Percentiles rank a stretch among this genome's conserved stretches.
Conservation (phyloP, 2,888 invertebrate genomes). For the Cataglyphis livida region DNA sequence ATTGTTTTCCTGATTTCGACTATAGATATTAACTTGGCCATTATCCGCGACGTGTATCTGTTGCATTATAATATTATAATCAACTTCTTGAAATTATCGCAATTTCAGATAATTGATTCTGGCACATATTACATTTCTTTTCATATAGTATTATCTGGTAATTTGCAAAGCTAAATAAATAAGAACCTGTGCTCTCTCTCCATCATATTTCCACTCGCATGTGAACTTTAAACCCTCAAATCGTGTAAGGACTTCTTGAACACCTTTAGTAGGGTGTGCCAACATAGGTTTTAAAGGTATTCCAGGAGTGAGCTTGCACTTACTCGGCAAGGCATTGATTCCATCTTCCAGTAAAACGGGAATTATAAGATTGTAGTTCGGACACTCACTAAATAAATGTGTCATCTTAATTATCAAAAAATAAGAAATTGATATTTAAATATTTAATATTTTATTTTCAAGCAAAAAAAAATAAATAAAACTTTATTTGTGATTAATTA, state of each 20-base stretch:
- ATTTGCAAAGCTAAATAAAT: not conserved
- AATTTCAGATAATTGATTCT: not conserved
- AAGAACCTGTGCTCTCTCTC: conserved; percentile 96
- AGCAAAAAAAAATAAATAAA: not conserved
- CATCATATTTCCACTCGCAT: conserved; percentile 99
- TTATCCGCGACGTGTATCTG: conserved; percentile 91
- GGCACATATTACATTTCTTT: not conserved
- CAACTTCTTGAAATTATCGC: not conserved
- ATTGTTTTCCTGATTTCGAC: conserved; percentile 98
- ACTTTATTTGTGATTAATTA: not conserved
- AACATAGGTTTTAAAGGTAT: conserved; percentile 99
- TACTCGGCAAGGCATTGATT: conserved; percentile 90
- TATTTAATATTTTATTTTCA: not conserved
- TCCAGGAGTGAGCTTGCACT: conserved; percentile 96
- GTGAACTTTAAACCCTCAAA: conserved; percentile 95
- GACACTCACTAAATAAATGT: conserved; percentile 92
- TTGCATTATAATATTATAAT: conserved; percentile 16
- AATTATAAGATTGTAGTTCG: conserved; percentile 95
- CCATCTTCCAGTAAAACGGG: conserved; percentile 93
- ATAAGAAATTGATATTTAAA: not conserved
- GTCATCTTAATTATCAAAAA: not conserved
- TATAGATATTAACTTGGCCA: conserved; percentile 93
- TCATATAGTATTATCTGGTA: not conserved
- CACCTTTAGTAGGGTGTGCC: conserved; percentile 98
- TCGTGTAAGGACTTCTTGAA: conserved; percentile 94